These are phyloP conservation scores for Sphaeridia pumilis DNA, from an alignment of 2,888 invertebrate species.

Conservation along the genomic window DNA sequence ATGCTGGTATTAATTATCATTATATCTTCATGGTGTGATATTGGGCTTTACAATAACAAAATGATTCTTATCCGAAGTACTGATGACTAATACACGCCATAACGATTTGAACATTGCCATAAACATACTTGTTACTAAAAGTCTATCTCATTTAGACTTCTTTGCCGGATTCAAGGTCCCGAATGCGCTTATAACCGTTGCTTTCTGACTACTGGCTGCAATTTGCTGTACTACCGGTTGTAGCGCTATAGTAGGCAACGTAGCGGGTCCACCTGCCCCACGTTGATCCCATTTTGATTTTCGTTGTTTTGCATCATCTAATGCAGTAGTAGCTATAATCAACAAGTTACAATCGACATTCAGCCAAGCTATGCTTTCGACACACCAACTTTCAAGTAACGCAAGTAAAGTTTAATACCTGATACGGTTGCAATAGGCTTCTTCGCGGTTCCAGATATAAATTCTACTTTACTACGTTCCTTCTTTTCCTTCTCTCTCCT, in stretches of 20 bases:
- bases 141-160: too few species aligned
- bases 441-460: constrained; percentile 60
- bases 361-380: too few species aligned
- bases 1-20: too few species aligned
- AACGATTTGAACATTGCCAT: too few species aligned
- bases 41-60: too few species aligned
- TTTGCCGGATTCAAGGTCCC: constrained; percentile 71
- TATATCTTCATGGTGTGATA: too few species aligned
- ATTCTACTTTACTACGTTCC: constrained; percentile 54
- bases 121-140: neutral
- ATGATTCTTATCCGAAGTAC: too few species aligned
- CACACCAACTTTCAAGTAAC: neutral
- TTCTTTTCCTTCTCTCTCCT: constrained; percentile 80
- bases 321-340: neutral
- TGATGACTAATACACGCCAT: neutral
- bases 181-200: constrained; percentile 85
- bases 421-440: constrained; percentile 40
- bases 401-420: constrained; percentile 42
- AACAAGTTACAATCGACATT: neutral
- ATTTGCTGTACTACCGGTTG: constrained; percentile 40
- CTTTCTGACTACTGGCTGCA: constrained; percentile 73
- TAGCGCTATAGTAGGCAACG: constrained; percentile 9
- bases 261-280: constrained; percentile 25
- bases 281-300: constrained; percentile 92
- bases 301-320: constrained; percentile 40